Evolutionary conservation across 1,140 invertebrate genomes (phyloP).

Genomic region (Metaphire vulgaris): DNA sequence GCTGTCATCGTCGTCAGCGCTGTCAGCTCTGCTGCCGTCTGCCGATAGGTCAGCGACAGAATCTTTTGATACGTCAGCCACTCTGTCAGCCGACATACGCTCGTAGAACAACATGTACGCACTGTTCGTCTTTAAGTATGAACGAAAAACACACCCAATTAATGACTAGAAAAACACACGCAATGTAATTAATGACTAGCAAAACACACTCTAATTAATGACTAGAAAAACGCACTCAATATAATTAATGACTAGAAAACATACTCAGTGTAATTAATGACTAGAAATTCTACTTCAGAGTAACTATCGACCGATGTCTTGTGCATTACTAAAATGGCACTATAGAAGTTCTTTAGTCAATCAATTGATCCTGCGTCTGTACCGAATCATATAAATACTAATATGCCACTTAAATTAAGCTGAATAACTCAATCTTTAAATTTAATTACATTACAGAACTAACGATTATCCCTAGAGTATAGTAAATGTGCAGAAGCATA

Average conservation of each 20-base stretch:
- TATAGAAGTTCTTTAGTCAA: no score
- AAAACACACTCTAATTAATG: not conserved
- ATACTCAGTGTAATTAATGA: no score
- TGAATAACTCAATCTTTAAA: no score
- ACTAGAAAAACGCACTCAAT: not conserved
- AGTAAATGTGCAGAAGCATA: no score
- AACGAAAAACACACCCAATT: not conserved
- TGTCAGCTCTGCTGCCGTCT: conserved; percentile 19
- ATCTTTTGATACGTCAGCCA: conserved; percentile 26
- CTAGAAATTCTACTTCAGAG: no score
- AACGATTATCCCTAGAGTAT: no score
- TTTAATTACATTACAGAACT: no score
- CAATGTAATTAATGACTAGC: not conserved
- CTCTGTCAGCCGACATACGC: conserved; percentile 55
- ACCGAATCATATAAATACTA: no score
- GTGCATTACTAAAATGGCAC: no score
- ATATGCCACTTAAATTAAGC: no score
- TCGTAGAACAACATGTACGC: conserved; percentile 97
- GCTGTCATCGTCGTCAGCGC: conserved; percentile 29
- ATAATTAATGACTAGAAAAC: not conserved
- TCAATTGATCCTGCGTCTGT: no score
- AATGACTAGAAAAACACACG: not conserved
- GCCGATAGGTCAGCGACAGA: conserved; percentile 7
- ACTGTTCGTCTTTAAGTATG: conserved; percentile 66
- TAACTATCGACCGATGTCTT: no score